Base-by-base conservation (phyloP, 1,140 invertebrate genomes). In the Heliconius hermathena region DNA sequence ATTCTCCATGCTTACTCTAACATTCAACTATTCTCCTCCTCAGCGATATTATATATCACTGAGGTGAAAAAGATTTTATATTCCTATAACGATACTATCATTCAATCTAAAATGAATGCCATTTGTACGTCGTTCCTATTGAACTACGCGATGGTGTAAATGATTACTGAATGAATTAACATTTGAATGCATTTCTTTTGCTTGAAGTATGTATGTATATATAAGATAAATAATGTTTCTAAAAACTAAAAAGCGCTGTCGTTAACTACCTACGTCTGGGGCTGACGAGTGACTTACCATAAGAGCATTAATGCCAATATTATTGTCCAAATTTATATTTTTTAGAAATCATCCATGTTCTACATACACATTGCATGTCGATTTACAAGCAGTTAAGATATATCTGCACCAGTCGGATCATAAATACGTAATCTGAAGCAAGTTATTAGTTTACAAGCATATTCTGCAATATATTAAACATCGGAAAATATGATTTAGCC, bases 241-340 rank as follows among this genome's bases (percentile, higher is more conserved):
- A 94, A 87, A 83, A 36, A 85, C 89, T 93, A 92, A 90, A 85
- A 94, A 93, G 90, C 90, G 81, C 77, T 84, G 84, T 91, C 86
- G 83, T 88, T 82, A 86, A 90, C 92, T 92, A 93, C 90, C 81
- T 80, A 87, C 83, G 86, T 81, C 82, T 84, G 83, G 77, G 81
- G 88, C 84, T 83, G 82, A 91, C 88, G 89, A 89, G 86, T 88
- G 88, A 94, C 92, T 94, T 94, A 94, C 92, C 92, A 89, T 90
- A 89, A 75, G 80, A 83, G 84, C 87, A 87, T 84, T 82, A 88
- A 90, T 89, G 88, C 83, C 86, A 88, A 89, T 85, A 26, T 66
- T 90, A 89, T 83, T 84, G 89, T 89, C 88, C 89, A 87, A 91
- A 86, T 82, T 84, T 87, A 87, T 83, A 79, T 75, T 86, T 88